Evolutionary conservation across 2,797 vertebrate species (phyloP), one percentile per base, ranked within the genome.

Genomic region (Monodelphis domestica): DNA sequence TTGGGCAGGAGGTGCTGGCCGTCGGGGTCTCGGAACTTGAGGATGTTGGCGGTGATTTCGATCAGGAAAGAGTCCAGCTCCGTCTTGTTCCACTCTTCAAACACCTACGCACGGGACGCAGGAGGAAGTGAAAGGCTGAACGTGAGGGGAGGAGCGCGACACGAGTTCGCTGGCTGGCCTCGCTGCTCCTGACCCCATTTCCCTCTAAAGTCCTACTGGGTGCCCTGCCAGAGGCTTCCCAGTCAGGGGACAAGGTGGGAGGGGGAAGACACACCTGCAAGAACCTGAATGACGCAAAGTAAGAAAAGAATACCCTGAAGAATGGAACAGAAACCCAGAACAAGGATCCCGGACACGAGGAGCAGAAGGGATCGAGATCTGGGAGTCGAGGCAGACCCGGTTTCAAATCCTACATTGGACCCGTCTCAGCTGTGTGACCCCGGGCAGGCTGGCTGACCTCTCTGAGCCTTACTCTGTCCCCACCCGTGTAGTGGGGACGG

Each of bases 31-130:
- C 17, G 98, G 98, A 98, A 99, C 96, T 99, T 99, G 24, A 99
- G 98, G 97, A 99, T 99, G 95, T 99, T 98, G 53, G 99, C 99
- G 0, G 99, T 99, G 98, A 99, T 99, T 98, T 99, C 99, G 11
- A 99, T 99, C 94, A 99, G 98, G 98, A 99, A 99, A 0, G 99
- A 99, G 97, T 99, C 99, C 97, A 99, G 93, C 97, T 99, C 99
- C 0, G 99, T 99, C 98, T 99, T 99, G 98, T 99, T 99, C 99
- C 99, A 99, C 1, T 98, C 98, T 63, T 99, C 96, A 92, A 99
- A 99, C 0, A 98, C 98, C 99, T 99, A n/a, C 0, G 52, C 28
- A 89, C 4, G 3, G 57, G 51, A 54, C 2, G 5, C 0, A 89
- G n/a, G 45, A 57, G 53, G 94, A 53, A 95, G 90, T 0, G 26